Base-by-base conservation (phyloP, 2,797 vertebrate genomes). In the Apogon talboti region DNA sequence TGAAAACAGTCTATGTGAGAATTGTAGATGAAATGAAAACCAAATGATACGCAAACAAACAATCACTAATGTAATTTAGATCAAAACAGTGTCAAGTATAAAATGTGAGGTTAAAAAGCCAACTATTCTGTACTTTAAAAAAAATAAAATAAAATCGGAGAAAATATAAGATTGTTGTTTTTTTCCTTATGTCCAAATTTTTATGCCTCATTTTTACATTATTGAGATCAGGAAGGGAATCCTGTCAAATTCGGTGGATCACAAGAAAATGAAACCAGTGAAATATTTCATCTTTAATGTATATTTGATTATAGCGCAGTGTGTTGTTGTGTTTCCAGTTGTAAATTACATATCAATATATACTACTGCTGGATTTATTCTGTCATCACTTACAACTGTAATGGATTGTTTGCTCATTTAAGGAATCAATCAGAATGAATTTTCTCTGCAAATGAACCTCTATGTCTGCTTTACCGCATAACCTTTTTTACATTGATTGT, bases 401-500 rank as follows among this genome's bases (percentile, higher is more conserved):
- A 52, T 59, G 8, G 46, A 66, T n/a, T 51, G 38, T 55, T 66
- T 62, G 19, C 57, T 50, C 38, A 60, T 70, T 73, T 46, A 50
- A 19, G 48, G 56, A 76, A 66, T 76, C 49, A 64, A 55, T 70
- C 66, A 14, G 0, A 49, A 33, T 15, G 60, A 46, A 74, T 72
- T 64, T 63, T 76, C 40, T 74, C 57, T 47, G 33, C 18, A 49
- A 74, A 77, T 68, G 28, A 59, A 18, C 40, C 66, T 33, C 5
- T 41, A 7, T 14, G 51, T 58, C 37, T 21, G 58, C 47, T 49
- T 48, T 72, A 19, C 50, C 18, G 59, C 19, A 35, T 52, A 70
- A 62, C 42, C 37, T 71, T 37, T 52, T 52, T 52, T 55, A 53
- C 43, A 42, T 44, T 43, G 7, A 62, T 59, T 19, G 57, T 59